phyloP scores from a whole-genome alignment of 2,888 invertebrate genomes.

The Tipula lateralis region DNA sequence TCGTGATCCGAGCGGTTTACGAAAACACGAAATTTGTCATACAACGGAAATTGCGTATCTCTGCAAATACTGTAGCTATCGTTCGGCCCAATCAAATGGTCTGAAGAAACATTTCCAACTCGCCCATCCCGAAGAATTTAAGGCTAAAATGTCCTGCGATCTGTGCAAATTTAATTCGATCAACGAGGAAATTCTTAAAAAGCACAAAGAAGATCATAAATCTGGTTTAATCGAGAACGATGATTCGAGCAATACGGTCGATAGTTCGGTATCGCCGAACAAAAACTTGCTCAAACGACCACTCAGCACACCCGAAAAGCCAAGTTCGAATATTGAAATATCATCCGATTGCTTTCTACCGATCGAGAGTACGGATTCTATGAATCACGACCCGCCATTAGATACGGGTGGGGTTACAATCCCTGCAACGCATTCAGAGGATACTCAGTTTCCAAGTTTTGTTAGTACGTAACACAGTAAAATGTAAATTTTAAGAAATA shows the following conservation, averaged over 20 bases:
- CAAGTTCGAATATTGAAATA: constrained; percentile 41
- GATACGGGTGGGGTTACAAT: constrained; percentile 48
- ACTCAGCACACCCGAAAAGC: constrained; percentile 33
- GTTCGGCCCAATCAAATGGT: neutral
- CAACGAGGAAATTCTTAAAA: constrained; percentile 39
- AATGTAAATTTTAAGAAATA: neutral
- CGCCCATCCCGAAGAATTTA: constrained; percentile 52
- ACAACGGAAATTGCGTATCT: constrained; percentile 41
- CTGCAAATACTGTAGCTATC: neutral
- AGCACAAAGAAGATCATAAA: constrained; percentile 44
- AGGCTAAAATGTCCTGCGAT: constrained; percentile 42
- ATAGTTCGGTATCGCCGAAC: constrained; percentile 31
- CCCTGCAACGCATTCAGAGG: constrained; percentile 45
- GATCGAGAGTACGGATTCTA: constrained; percentile 45
- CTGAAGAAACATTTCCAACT: constrained; percentile 58
- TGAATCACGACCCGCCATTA: constrained; percentile 44
- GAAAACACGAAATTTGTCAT: constrained; percentile 61
- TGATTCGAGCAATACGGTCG: constrained; percentile 35
- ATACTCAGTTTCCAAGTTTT: constrained; percentile 44
- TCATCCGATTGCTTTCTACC: constrained; percentile 46
- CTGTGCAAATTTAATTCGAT: constrained; percentile 44
- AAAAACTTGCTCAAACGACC: constrained; percentile 38
- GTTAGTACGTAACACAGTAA: neutral
- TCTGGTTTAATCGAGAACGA: constrained; percentile 43
- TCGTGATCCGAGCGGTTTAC: constrained; percentile 69